Evolutionary conservation across 2,888 invertebrate species (phyloP), one percentile per base, ranked within the genome.

Genomic region (Lydus trimaculatus): DNA sequence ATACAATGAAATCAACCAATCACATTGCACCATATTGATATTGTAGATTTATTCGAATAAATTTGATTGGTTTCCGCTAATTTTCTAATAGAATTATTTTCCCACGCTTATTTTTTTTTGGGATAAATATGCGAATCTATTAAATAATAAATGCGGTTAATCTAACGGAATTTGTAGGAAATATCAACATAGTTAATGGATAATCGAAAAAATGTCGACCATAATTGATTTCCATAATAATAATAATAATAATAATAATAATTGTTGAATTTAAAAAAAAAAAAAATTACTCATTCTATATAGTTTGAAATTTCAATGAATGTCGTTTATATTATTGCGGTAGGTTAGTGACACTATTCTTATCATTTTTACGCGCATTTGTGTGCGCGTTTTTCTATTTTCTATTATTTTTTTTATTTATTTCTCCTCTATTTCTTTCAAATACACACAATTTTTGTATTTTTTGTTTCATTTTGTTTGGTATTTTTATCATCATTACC

Each of bases 341-440:
- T 70, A 70, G 70, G 70, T 70, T 70, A 70, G 70, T 70, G 70
- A 62, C 64, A 66, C 66, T 63, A 60, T 63, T 70, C 67, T 70
- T 63, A 48, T 48, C 48, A 28, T 31, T 28, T 31, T 25, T 58
- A 31, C 58, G 31, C 58, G 31, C 28, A 15, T 58, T 25, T 31
- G 8, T 31, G 15, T 31, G n/a, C n/a, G 25, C 7, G n/a, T 58
- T 28, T 31, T 15, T 58, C 7, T n/a, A 17, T 43, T 5, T 43
- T 43, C 7, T 43, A 13, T n/a, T n/a, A 5, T 43, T 17, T 20
- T 20, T 20, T 20, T 20, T 20, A 8, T 20, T 48, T 48, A 11
- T 48, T 48, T n/a, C n/a, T n/a, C n/a, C n/a, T n/a, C n/a, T n/a
- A n/a, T n/a, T n/a, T n/a, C n/a, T n/a, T n/a, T n/a, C n/a, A n/a